phyloP scores from a whole-genome alignment of 2,113 vertebrate genomes.

The Noturus placidus region DNA sequence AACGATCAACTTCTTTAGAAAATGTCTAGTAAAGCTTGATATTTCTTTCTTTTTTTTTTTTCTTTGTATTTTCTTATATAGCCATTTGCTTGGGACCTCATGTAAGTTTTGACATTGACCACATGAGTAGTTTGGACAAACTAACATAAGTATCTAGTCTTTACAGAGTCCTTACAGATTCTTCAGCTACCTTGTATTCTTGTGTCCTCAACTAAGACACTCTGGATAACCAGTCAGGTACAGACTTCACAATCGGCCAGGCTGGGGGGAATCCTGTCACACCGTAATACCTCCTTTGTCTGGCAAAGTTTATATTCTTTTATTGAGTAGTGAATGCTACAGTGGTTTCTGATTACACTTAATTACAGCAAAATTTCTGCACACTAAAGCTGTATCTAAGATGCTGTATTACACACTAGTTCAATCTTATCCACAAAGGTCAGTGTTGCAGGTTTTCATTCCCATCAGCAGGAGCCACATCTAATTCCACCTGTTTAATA shows the following conservation, averaged over 20 bases:
- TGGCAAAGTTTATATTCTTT: no score
- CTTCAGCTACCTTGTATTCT: background rate
- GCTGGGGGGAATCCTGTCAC: no score
- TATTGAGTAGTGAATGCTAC: no score
- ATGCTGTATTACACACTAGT: background rate
- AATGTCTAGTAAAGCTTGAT: background rate
- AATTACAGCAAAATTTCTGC: no score
- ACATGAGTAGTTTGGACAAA: background rate
- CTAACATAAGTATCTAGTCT: background rate
- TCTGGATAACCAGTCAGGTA: background rate
- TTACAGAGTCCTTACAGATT: background rate
- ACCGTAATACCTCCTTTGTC: no score
- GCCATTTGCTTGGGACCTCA: background rate
- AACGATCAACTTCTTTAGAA: background rate
- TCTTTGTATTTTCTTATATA: background rate
- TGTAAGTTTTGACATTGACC: background rate
- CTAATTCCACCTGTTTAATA: no score
- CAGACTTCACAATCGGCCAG: no score
- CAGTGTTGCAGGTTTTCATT: no score
- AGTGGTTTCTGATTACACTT: no score
- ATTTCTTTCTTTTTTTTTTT: background rate
- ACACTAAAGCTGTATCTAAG: no score
- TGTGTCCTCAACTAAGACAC: background rate
- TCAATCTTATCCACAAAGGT: no score
- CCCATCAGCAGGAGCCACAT: no score